Conservation (phyloP, 2,797 vertebrate genomes). For the Galagoides demidoff region DNA sequence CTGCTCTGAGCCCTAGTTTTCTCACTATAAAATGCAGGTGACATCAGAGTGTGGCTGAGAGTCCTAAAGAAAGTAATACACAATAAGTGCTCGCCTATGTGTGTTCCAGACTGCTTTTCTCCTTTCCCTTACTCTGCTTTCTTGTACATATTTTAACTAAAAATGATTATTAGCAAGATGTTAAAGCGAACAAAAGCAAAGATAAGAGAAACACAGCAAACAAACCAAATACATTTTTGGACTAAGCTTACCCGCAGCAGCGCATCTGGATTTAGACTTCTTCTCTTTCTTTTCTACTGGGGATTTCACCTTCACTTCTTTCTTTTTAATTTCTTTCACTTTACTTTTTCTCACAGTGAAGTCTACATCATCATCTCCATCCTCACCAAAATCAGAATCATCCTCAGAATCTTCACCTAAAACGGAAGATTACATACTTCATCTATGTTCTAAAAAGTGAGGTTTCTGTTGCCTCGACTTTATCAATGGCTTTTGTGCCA, state of each 20-base stretch:
- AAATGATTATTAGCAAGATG: neutral
- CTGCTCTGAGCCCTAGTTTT: neutral
- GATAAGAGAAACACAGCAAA: neutral
- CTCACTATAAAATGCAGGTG: neutral
- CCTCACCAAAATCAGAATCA: slow-evolving; percentile 89
- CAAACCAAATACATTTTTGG: neutral
- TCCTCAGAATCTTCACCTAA: slow-evolving; percentile 87
- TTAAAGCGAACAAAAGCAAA: neutral
- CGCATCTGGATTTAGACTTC: slow-evolving; percentile 80
- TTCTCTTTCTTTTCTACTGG: slow-evolving; percentile 84
- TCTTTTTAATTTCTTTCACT: slow-evolving; percentile 84
- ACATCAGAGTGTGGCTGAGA: neutral
- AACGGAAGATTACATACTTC: slow-evolving; percentile 38
- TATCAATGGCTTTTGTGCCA: neutral
- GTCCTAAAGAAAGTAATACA: neutral
- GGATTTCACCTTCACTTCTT: slow-evolving; percentile 79
- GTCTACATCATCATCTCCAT: slow-evolving; percentile 88
- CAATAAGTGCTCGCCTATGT: accelerated
- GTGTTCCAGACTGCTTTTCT: neutral
- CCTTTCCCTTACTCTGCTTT: neutral
- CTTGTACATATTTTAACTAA: neutral
- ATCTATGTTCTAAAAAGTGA: neutral
- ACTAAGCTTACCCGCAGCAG: slow-evolving; percentile 83
- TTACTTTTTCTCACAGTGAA: slow-evolving; percentile 88
- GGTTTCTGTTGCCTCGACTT: neutral